These are phyloP conservation scores for Pseudomyrmex flavicornis DNA, from an alignment of 1,140 invertebrate genomes.

Conservation along the genomic window DNA sequence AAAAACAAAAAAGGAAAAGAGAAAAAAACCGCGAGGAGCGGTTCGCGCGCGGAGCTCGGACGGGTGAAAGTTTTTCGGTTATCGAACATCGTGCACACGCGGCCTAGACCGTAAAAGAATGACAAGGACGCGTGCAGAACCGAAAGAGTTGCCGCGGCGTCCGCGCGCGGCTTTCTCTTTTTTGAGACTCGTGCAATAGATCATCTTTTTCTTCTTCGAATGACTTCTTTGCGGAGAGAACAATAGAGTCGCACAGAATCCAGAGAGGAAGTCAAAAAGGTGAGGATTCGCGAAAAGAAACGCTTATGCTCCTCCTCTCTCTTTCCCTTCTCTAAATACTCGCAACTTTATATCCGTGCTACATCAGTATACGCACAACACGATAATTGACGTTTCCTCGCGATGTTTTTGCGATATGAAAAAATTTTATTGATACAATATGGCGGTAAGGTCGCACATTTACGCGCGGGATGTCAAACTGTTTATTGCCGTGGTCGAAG, in stretches of 20 bases:
- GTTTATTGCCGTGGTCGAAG: slow-evolving; percentile 12
- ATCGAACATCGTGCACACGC: slow-evolving; percentile 72
- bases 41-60: slow-evolving; percentile 47
- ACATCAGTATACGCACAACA: no score
- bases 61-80: slow-evolving; percentile 79
- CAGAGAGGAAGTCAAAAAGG: background rate
- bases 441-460: background rate
- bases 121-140: slow-evolving; percentile 56
- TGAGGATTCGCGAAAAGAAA: background rate
- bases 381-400: background rate
- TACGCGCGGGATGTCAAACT: slow-evolving; percentile 18
- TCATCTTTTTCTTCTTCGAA: background rate
- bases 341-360: background rate
- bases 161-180: slow-evolving; percentile 68
- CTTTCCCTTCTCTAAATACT: background rate
- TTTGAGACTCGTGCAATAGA: slow-evolving; percentile 44
- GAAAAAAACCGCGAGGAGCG: background rate
- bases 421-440: background rate
- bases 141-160: slow-evolving; percentile 39
- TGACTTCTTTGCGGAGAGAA: background rate
- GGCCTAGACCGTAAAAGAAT: slow-evolving; percentile 78
- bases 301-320: background rate
- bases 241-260: background rate
- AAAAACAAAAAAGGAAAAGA: slow-evolving; percentile 14
- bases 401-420: background rate